These are phyloP conservation scores for Siphlonurus alternatus DNA, from an alignment of 2,888 invertebrate genomes.

Conservation along the genomic window DNA sequence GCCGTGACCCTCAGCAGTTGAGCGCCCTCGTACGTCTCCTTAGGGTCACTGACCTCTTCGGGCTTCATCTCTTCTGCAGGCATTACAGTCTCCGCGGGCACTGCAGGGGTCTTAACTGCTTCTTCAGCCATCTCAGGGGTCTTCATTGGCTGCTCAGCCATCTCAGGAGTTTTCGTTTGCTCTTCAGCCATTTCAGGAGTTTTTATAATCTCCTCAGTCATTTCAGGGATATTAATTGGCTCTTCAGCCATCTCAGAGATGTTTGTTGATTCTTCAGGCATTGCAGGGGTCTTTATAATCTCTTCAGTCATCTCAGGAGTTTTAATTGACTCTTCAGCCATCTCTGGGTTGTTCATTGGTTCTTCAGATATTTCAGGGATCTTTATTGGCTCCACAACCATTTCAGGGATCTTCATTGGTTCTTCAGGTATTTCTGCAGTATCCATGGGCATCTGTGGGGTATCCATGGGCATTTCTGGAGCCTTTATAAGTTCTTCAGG, in stretches of 20 bases:
- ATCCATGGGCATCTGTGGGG: not conserved
- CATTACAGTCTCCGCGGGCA: not conserved
- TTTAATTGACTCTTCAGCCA: not conserved
- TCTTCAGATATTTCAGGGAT: not conserved
- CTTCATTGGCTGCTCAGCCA: not conserved
- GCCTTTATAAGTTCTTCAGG: not conserved
- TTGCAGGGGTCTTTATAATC: not conserved
- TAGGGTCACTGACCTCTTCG: slow-evolving; percentile 8
- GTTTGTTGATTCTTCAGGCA: not conserved
- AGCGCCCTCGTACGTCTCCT: slow-evolving; percentile 51
- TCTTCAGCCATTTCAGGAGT: not conserved
- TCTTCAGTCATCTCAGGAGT: not conserved
- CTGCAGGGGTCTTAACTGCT: not conserved
- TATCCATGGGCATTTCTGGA: not conserved
- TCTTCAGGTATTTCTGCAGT: not conserved
- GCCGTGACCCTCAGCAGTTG: slow-evolving; percentile 56
- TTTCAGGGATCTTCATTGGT: not conserved
- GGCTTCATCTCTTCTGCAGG: not conserved
- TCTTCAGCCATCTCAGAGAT: not conserved
- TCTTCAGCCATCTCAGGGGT: not conserved
- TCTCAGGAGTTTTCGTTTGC: not conserved
- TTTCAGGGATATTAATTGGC: too few species aligned
- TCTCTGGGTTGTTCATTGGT: not conserved
- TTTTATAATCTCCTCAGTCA: not conserved
- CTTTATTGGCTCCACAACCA: not conserved